phyloP scores from a whole-genome alignment of 2,113 vertebrate genomes.

The Tonatia bakeri region DNA sequence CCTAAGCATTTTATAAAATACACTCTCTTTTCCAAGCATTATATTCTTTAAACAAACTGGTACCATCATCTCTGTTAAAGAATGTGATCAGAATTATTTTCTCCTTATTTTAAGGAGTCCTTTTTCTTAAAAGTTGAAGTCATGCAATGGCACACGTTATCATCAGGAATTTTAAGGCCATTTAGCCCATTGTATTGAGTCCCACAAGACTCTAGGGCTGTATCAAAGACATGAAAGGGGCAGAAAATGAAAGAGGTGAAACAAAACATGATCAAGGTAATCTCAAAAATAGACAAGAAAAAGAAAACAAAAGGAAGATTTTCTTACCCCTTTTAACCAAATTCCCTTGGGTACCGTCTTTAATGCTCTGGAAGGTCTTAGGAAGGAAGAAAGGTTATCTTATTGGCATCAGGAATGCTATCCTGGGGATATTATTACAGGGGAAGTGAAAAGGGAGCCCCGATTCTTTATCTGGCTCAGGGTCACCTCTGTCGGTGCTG shows the following conservation, averaged over 20 bases:
- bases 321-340: slow-evolving; percentile 66
- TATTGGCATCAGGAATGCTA: slow-evolving; percentile 66
- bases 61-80: slow-evolving; percentile 8
- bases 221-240: slow-evolving; percentile 66
- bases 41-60: slow-evolving; percentile 52
- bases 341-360: slow-evolving; percentile 57
- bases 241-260: slow-evolving; percentile 63
- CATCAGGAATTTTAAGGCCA: slow-evolving; percentile 71
- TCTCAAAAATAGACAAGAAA: slow-evolving; percentile 70
- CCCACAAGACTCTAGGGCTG: slow-evolving; percentile 32
- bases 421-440: slow-evolving; percentile 53
- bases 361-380: slow-evolving; percentile 69
- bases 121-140: slow-evolving; percentile 54
- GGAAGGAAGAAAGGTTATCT: slow-evolving; percentile 68
- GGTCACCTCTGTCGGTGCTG: slow-evolving; percentile 64
- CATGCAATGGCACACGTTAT: slow-evolving; percentile 69
- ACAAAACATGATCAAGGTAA: slow-evolving; percentile 59
- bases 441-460: slow-evolving; percentile 44
- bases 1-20: slow-evolving; percentile 23
- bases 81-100: slow-evolving; percentile 46
- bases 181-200: slow-evolving; percentile 63
- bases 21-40: neutral
- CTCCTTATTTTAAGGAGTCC: slow-evolving; percentile 31
- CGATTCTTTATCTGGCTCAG: slow-evolving; percentile 47
- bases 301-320: slow-evolving; percentile 67